Evolutionary conservation across 1,140 invertebrate species (phyloP).

Genomic region (Drosophila melanica): DNA sequence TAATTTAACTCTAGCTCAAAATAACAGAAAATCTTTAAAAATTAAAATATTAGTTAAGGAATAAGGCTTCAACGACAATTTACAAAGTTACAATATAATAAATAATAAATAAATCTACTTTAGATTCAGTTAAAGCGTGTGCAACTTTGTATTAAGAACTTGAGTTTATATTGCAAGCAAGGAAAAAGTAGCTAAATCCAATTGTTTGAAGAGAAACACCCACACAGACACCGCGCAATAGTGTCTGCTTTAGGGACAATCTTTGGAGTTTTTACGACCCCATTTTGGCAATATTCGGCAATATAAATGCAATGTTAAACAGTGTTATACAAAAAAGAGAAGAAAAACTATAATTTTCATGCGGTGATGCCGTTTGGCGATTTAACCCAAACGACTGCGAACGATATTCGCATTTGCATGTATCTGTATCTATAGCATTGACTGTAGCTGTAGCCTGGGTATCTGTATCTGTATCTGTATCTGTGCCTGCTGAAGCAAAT

Average conservation of each 20-base stretch:
- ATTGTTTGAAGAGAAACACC: background rate
- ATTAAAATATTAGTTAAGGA: no score
- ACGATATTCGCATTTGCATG: constrained; percentile 37
- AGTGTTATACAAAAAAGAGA: constrained; percentile 1
- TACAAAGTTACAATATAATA: no score
- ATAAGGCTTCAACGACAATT: no score
- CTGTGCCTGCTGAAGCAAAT: constrained; percentile 34
- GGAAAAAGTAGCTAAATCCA: background rate
- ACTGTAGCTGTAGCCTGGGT: constrained; percentile 4
- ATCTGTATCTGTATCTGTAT: constrained; percentile 23
- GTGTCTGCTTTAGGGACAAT: constrained; percentile 3
- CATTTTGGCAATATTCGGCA: constrained; percentile 1
- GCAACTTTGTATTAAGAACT: no score
- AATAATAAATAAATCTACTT: no score
- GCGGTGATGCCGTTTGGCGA: constrained; percentile 27
- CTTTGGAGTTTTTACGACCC: background rate
- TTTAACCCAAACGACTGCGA: constrained; percentile 21
- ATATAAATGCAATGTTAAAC: constrained; percentile 20
- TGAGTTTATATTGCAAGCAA: background rate
- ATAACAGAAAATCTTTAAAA: no score
- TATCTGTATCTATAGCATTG: constrained; percentile 9
- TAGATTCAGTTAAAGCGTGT: no score
- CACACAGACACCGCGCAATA: constrained; percentile 2
- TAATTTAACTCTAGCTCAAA: no score
- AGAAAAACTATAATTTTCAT: constrained; percentile 40